A percentile compares a stretch with the other conserved stretches of the same genome.
phyloP scores from a whole-genome alignment of 35 echinoderm and acorn worm genomes.

The Strongylocentrotus purpuratus region DNA sequence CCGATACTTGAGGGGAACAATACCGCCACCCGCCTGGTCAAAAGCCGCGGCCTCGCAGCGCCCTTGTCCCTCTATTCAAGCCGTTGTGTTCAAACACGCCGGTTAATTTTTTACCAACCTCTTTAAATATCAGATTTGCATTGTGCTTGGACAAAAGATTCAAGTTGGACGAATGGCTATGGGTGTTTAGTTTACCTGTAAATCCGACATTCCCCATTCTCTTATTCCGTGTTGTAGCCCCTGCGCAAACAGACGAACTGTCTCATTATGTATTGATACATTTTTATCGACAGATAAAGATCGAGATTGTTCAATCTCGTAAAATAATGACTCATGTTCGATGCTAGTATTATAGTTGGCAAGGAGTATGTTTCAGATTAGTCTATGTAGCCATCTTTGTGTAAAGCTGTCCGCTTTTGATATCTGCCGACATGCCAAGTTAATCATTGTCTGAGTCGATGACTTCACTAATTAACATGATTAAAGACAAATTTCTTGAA shows the following conservation, averaged over 20 bases:
- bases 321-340: background rate
- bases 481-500: background rate
- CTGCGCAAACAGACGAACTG: background rate
- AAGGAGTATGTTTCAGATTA: background rate
- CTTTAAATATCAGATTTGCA: slow-evolving; percentile 7
- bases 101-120: slow-evolving; percentile 37
- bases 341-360: background rate
- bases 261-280: background rate
- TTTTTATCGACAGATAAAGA: background rate
- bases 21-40: slow-evolving; percentile 26
- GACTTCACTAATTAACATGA: slow-evolving; percentile 7
- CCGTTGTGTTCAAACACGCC: background rate
- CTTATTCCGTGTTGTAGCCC: background rate
- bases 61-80: background rate
- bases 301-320: background rate
- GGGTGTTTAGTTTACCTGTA: background rate
- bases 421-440: background rate
- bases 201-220: background rate
- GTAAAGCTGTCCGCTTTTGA: background rate
- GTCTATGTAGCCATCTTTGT: background rate
- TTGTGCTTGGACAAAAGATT: background rate
- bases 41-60: background rate
- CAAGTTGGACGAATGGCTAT: background rate
- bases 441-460: slow-evolving; percentile 5
- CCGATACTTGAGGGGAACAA: slow-evolving; percentile 6